These are phyloP conservation scores for Hypotaenidia philippensis DNA, from an alignment of 2,797 vertebrate species.

Conservation along the genomic window DNA sequence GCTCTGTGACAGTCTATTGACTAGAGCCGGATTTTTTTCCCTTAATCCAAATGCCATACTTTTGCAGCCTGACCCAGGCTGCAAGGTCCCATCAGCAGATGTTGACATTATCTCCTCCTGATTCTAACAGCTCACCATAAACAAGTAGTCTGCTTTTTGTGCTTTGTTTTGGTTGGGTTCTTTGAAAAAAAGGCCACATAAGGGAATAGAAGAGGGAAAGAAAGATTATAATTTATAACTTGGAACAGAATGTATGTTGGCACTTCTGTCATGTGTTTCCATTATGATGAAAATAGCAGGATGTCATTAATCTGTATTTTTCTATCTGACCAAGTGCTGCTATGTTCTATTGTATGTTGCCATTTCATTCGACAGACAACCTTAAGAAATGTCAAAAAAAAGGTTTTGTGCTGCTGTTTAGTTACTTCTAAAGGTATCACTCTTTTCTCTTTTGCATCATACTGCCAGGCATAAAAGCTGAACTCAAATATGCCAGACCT, in stretches of 20 bases:
- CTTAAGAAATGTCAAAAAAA: not conserved
- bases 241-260: not conserved
- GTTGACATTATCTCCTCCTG: conserved; percentile 57
- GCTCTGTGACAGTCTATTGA: conserved; percentile 42
- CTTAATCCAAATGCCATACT: conserved; percentile 62
- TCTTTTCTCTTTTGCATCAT: not conserved
- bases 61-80: conserved; percentile 70
- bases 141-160: conserved; percentile 36
- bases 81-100: conserved; percentile 65
- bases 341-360: not conserved
- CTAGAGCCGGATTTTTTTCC: not conserved
- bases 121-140: conserved; percentile 56
- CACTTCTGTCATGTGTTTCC: not conserved
- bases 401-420: not conserved
- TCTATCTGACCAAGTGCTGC: not conserved
- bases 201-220: not conserved
- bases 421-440: not conserved
- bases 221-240: not conserved
- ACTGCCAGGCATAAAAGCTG: not conserved
- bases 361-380: not conserved
- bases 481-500: not conserved
- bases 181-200: conserved; percentile 32
- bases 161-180: conserved; percentile 16
- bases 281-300: not conserved
- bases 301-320: not conserved